Conservation (phyloP, 2,797 vertebrate genomes). For the Melopsittacus undulatus region DNA sequence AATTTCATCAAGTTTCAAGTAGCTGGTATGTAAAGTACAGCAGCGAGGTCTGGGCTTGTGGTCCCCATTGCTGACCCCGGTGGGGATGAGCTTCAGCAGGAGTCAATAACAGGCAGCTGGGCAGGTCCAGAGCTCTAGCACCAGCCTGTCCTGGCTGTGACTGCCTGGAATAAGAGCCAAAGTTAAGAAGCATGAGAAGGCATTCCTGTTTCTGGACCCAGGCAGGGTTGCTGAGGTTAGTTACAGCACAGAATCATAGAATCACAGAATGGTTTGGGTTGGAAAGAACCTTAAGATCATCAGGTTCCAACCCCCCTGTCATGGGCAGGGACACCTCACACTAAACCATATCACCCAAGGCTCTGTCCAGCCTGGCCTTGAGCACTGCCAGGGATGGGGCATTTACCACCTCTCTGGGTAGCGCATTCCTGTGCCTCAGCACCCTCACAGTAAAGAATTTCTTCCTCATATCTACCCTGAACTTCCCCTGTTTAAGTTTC, state of each 20-base stretch:
- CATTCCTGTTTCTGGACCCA: neutral
- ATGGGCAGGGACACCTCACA: no score
- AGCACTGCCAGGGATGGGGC: no score
- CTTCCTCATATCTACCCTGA: no score
- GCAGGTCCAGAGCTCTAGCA: neutral
- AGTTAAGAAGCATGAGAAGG: neutral
- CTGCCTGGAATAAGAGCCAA: neutral
- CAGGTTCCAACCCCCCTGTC: no score
- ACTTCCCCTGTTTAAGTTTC: neutral
- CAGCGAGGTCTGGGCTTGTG: accelerated
- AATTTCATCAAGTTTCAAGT: no score
- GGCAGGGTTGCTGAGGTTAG: neutral
- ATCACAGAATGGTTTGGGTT: neutral
- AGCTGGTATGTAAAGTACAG: neutral
- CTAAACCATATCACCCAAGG: no score
- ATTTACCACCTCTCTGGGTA: no score
- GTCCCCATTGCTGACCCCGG: accelerated
- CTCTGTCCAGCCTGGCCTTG: no score
- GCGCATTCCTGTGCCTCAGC: no score
- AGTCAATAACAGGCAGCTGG: neutral
- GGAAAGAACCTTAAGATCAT: no score
- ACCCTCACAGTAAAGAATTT: no score
- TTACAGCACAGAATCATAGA: neutral
- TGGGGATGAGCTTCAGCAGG: neutral
- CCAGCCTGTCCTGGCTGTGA: neutral